These are phyloP conservation scores for Tubiluchus corallicola DNA, from an alignment of 2,888 invertebrate species.

Conservation along the genomic window DNA sequence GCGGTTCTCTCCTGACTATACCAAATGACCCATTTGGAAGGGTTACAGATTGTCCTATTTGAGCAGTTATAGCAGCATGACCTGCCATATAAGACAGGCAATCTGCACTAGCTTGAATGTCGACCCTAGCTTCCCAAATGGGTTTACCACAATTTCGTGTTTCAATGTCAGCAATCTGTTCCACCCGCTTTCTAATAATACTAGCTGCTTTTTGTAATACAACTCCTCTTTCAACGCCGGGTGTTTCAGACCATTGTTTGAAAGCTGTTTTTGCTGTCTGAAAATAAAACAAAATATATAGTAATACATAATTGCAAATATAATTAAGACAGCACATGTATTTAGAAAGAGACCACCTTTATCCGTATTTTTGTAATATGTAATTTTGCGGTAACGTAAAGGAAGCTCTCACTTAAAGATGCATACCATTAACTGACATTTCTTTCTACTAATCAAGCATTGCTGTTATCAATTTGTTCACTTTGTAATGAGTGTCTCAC, in stretches of 20 bases:
- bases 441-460: too few relatives aligned
- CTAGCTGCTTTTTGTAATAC: constrained; percentile 27
- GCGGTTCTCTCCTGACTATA: constrained; percentile 34
- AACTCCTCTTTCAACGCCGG: constrained; percentile 31
- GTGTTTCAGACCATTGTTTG: constrained; percentile 26
- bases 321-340: too few relatives aligned
- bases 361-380: too few relatives aligned
- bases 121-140: constrained; percentile 36
- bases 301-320: too few relatives aligned
- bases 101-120: constrained; percentile 36
- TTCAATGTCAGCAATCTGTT: constrained; percentile 28
- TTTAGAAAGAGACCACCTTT: too few relatives aligned
- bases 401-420: too few relatives aligned
- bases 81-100: constrained; percentile 36
- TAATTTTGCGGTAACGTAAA: too few relatives aligned
- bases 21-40: constrained; percentile 32
- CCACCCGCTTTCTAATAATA: constrained; percentile 26
- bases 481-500: too few relatives aligned
- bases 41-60: constrained; percentile 31
- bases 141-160: constrained; percentile 37
- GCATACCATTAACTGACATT: too few relatives aligned
- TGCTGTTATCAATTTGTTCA: too few relatives aligned
- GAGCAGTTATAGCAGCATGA: constrained; percentile 24
- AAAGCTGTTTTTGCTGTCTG: constrained; percentile 29
- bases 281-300: too few relatives aligned